phyloP scores from a whole-genome alignment of 2,797 vertebrate genomes.

The Xiphorhynchus erythropygius region DNA sequence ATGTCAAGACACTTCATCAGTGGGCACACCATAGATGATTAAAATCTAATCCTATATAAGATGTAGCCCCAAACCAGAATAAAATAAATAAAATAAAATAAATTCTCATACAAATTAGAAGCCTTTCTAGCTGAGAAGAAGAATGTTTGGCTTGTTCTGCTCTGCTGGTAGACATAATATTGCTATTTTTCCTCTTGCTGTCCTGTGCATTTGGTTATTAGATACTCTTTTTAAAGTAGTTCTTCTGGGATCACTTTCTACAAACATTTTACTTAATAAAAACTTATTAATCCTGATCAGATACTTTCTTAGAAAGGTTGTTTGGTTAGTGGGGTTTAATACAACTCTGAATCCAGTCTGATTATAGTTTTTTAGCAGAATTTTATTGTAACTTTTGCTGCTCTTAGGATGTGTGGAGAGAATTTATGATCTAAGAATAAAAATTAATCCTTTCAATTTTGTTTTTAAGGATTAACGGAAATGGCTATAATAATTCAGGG shows the following conservation, averaged over 20 bases:
- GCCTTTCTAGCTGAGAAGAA: neutral
- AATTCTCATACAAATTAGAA: neutral
- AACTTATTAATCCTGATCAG: neutral
- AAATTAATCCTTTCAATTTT: neutral
- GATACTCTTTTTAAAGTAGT: neutral
- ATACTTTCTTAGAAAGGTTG: neutral
- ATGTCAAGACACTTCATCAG: neutral
- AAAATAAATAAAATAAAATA: neutral
- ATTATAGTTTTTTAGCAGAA: neutral
- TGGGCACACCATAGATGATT: neutral
- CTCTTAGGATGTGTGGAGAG: neutral
- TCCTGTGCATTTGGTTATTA: neutral
- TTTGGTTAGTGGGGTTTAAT: neutral
- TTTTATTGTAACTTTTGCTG: neutral
- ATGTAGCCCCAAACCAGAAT: neutral
- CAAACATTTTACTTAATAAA: neutral
- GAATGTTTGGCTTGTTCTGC: neutral
- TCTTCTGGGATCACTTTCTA: neutral
- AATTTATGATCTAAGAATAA: neutral
- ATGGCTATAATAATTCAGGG: neutral
- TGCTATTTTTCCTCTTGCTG: neutral
- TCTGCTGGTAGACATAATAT: neutral
- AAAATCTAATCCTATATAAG: neutral
- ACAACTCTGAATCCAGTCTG: neutral
- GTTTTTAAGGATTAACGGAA: constrained; percentile 15